Conservation (phyloP, 2,113 vertebrate genomes). For the Osmerus eperlanus region DNA sequence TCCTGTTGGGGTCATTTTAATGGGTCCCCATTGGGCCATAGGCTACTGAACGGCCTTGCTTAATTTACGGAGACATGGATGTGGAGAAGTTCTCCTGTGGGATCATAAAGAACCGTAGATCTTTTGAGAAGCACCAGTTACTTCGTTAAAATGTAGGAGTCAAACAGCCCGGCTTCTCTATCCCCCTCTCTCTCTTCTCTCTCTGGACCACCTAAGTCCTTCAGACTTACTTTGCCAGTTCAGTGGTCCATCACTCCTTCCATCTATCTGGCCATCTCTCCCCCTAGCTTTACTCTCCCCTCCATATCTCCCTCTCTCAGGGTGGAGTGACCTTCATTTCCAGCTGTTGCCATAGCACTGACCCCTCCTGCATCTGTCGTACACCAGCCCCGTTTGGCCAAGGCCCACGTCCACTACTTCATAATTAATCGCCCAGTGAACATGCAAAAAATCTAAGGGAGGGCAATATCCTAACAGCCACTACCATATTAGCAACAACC, state of each 20-base stretch:
- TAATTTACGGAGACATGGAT: conserved; percentile 58
- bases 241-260: conserved; percentile 1
- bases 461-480: conserved; percentile 29
- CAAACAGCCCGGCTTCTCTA: neutral
- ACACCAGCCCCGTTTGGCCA: conserved; percentile 48
- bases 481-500: conserved; percentile 56
- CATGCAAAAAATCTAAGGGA: conserved; percentile 10
- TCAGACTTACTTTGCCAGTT: conserved; percentile 23
- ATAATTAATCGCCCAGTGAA: conserved; percentile 63
- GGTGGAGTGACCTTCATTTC: conserved; percentile 71
- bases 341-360: conserved; percentile 66
- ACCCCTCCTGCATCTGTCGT: conserved; percentile 68
- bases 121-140: conserved; percentile 3
- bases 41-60: conserved; percentile 56
- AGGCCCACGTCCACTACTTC: conserved; percentile 44
- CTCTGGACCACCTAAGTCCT: no score
- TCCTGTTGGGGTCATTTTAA: conserved; percentile 63
- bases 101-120: neutral
- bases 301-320: conserved; percentile 38
- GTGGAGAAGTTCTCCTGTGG: conserved; percentile 25
- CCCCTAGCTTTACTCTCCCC: neutral
- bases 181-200: conserved; percentile 13
- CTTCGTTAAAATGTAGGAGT: conserved; percentile 15
- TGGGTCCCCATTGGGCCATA: conserved; percentile 60
- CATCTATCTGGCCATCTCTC: neutral